These are phyloP conservation scores for Aporophyla lueneburgensis DNA, from an alignment of 2,888 invertebrate species.

Conservation along the genomic window DNA sequence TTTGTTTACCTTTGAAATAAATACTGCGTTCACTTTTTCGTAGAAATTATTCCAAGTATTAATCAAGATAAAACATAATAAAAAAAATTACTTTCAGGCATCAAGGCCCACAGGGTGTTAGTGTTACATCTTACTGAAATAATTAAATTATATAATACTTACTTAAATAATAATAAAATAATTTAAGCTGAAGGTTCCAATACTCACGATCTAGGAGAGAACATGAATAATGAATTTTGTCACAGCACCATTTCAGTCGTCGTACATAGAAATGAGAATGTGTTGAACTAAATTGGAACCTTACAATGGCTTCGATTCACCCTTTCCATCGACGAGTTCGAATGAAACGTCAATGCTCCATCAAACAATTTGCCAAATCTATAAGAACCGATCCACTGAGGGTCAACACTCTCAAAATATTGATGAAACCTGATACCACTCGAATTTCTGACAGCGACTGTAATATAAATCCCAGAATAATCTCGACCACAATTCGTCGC, in stretches of 20 bases:
- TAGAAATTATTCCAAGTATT: background rate
- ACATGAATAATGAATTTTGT: constrained; percentile 7
- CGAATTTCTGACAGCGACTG: constrained; percentile 79
- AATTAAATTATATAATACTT: too few species aligned
- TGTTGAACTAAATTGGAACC: constrained; percentile 43
- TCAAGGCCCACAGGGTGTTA: too few species aligned
- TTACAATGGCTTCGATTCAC: constrained; percentile 28
- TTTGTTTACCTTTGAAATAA: background rate
- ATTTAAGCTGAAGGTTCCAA: background rate
- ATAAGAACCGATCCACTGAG: constrained; percentile 60
- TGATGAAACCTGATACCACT: constrained; percentile 84
- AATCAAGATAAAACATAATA: too few species aligned
- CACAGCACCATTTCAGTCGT: background rate
- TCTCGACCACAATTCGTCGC: constrained; percentile 87
- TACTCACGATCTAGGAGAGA: background rate
- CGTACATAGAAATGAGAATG: constrained; percentile 22
- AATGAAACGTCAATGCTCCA: constrained; percentile 51
- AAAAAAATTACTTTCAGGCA: too few species aligned
- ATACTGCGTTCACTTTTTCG: background rate
- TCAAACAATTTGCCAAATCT: constrained; percentile 70
- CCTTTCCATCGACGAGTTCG: constrained; percentile 37
- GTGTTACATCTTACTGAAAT: too few species aligned
- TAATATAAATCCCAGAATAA: constrained; percentile 87
- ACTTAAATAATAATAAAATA: too few species aligned
- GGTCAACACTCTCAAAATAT: constrained; percentile 80